A percentile compares a stretch with the other conserved stretches of the same genome.
phyloP scores from a whole-genome alignment of 2,113 vertebrate genomes.

The Percopsis transmontana region DNA sequence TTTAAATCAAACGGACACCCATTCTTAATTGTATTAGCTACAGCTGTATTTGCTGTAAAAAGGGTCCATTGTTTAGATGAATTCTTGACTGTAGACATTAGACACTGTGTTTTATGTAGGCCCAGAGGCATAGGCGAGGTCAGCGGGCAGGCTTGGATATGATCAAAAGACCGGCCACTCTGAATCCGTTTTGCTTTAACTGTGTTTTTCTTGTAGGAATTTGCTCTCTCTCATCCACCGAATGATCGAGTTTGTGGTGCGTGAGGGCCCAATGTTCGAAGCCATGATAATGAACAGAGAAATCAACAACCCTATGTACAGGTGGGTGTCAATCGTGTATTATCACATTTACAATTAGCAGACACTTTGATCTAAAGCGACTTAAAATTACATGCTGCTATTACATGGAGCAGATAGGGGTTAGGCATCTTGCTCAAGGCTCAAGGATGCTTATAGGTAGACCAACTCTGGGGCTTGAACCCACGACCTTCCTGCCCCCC shows the following conservation, averaged over 20 bases:
- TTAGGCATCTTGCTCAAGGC: too few species aligned
- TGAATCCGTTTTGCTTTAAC: constrained; percentile 99
- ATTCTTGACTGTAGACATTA: constrained; percentile 12
- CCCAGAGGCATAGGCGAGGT: constrained; percentile 36
- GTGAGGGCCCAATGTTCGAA: constrained; percentile 99
- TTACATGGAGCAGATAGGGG: too few species aligned
- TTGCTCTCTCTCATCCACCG: constrained; percentile 99
- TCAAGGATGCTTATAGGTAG: too few species aligned
- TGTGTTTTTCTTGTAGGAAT: constrained; percentile 99
- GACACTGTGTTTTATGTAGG: constrained; percentile 5
- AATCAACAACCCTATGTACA: constrained; percentile 99
- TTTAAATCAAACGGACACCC: too few species aligned
- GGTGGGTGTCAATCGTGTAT: constrained; percentile 69
- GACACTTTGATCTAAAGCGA: too few species aligned
- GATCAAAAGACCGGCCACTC: constrained; percentile 67
- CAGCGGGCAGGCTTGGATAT: constrained; percentile 44
- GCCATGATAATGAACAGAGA: constrained; percentile 99
- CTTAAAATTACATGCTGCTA: too few species aligned
- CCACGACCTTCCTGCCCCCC: too few species aligned
- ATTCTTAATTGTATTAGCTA: too few species aligned
- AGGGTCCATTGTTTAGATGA: background rate
- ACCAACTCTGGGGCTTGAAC: too few species aligned
- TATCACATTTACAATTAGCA: background rate
- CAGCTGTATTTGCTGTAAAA: background rate
- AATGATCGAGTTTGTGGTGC: constrained; percentile 99